Evolutionary conservation across 2,113 vertebrate species (phyloP), one percentile per base, ranked within the genome.

Genomic region (Pachyramphus minor): DNA sequence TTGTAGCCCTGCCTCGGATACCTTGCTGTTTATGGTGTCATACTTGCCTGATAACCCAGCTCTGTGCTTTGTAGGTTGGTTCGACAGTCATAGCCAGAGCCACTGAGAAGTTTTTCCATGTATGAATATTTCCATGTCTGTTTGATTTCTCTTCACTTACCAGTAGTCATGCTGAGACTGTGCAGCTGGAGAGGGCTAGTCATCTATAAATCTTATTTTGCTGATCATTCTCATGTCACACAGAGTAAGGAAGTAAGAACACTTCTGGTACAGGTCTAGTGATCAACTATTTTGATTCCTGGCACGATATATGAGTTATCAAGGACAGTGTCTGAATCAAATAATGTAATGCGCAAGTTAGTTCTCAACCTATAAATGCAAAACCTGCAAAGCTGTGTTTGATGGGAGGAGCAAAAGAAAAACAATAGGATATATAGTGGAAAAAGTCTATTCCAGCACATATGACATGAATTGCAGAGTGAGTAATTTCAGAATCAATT

Each of bases 11-110:
- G 20, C n/a, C n/a, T 58, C 2, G 0, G 20, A 23, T 33, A 47
- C 18, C 52, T 64, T 0, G 0, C 25, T 69, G 6, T 39, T 82
- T 23, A 11, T 14, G 17, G 56, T 5, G 8, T 76, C 68, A 30
- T 12, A 11, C 39, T 49, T 80, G 25, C 20, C 31, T 50, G 17
- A 31, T n/a, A 76, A 42, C 27, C 37, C 20, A 83, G 9, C 16
- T 49, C 30, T 62, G 27, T 41, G n/a, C 44, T 84, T 53, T 58
- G 12, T 37, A 69, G 49, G 39, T 28, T 37, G 20, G 18, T 89
- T 75, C 82, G 28, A 11, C 30, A 69, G 22, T 15, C 67, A 50
- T 19, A 71, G 14, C 22, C 68, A 73, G 58, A 56, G 30, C 33
- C 12, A 25, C 39, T 37, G 77, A 17, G 74, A 90, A 49, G 18